Evolutionary conservation across 1,140 invertebrate genomes (phyloP).

Genomic region (Drosophila melanogaster): DNA sequence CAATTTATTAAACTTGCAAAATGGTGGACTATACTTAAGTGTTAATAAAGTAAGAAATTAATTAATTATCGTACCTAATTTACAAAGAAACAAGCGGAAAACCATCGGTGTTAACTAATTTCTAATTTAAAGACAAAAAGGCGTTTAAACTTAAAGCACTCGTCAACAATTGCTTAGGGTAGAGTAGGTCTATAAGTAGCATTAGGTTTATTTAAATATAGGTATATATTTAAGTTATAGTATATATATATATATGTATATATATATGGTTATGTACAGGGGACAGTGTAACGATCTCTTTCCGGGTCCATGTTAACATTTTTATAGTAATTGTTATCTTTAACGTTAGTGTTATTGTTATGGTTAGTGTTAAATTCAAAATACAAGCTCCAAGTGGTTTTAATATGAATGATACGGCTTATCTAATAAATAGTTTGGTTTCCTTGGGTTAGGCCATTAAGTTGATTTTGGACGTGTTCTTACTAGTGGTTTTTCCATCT

Average conservation of each 20-base stretch:
- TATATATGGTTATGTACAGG: conserved; percentile 53
- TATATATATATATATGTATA: conserved; percentile 41
- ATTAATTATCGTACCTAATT: conserved; percentile 38
- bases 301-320: conserved; percentile 69
- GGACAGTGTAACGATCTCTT: conserved; percentile 31
- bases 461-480: conserved; percentile 64
- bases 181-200: conserved; percentile 37
- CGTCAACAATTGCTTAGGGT: conserved; percentile 74
- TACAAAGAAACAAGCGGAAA: conserved; percentile 36
- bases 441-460: conserved; percentile 46
- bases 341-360: conserved; percentile 42
- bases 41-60: conserved; percentile 30
- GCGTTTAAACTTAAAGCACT: conserved; percentile 72
- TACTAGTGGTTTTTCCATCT: conserved; percentile 28
- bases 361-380: conserved; percentile 72
- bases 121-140: conserved; percentile 64
- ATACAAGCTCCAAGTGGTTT: conserved; percentile 74
- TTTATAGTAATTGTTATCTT: conserved; percentile 34
- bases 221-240: conserved; percentile 31
- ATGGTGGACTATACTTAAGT: conserved; percentile 35
- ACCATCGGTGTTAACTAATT: conserved; percentile 18
- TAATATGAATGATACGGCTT: conserved; percentile 53
- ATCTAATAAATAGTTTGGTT: conserved; percentile 44
- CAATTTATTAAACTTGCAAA: conserved; percentile 48
- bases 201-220: conserved; percentile 38